Base-by-base conservation (phyloP, 2,113 vertebrate species). In the Aythya baeri region DNA sequence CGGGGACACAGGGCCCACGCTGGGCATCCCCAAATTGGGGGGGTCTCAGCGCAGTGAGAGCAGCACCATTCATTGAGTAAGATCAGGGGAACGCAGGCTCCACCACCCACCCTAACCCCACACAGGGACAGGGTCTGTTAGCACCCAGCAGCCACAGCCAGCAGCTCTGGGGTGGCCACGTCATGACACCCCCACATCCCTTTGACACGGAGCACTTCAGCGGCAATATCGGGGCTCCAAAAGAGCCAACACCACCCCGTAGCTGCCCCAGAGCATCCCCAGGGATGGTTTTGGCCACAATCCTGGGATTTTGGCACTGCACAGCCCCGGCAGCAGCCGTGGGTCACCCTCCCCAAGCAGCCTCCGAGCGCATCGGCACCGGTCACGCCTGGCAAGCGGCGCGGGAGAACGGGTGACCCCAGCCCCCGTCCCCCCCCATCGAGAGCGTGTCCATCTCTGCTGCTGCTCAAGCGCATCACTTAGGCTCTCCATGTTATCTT, bases 401-500 rank as follows among this genome's bases (percentile, higher is more conserved):
- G 6, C 9, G 2, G 79, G 71, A 85, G 62, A 54, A 79, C 1
- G 3, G 49, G 62, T 71, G 72, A 89, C 88, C 85, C 75, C 36
- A 86, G 55, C 75, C 73, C 76, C 0, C 2, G 2, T 67, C 61
- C 76, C 73, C 88, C 50, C 23, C 8, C 81, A 46, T 31, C 21
- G 11, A 82, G 73, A 3, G 7, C 2, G 26, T 16, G 26, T 65
- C 89, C 78, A 76, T 80, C 87, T 91, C 79, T 15, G 6, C 88
- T 90, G 93, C 90, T 86, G 38, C 17, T 78, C 34, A 7, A 2
- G 2, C 14, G 23, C 90, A 36, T 86, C 92, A 81, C 96, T 93
- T 61, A 8, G 81, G 86, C 92, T 87, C 93, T 73, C 88, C 52
- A 18, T 16, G 88, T 93, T 96, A 82, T 83, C 95, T 87, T 94